Base-by-base conservation (phyloP, 2,888 invertebrate genomes). In the Thyatira batis region DNA sequence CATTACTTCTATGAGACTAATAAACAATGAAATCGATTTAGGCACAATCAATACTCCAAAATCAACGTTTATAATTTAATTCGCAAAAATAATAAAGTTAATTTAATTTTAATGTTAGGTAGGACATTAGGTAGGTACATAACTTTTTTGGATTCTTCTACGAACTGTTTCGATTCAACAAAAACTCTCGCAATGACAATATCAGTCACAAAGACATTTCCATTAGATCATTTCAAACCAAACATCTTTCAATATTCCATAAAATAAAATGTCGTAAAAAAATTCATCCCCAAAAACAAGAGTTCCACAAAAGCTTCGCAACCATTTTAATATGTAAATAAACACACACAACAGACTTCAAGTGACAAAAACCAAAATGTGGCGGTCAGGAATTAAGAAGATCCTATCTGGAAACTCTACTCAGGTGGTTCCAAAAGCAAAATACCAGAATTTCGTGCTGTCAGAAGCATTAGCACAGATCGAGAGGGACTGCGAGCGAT, bases 401-500 rank as follows among this genome's bases (percentile, higher is more conserved):
- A 27, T 72, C 3, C 53, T 72, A 4, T 45, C 50, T 0, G 44
- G 25, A 8, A 44, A 49, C 3, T 51, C 56, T 10, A 21, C 60
- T 0, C 2, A 49, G 17, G 17, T 66, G 20, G 55, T 64, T 2
- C 65, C 61, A 0, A 65, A 52, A 13, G 77, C 74, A 2, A 60
- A 61, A 1, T 83, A 78, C 53, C 65, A 87, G 57, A 84, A 88
- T 59, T 82, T 68, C 52, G 89, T 88, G 17, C 81, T 78, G 68
- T 85, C 84, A 0, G 71, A 84, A 0, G 64, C 78, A 0, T 53
- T 91, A 48, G 77, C 74, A 0, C 73, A 79, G 50, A 54, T 91
- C 1, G 89, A 91, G 53, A 68, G 50, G 48, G 69, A 84, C 0
- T 91, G 89, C 53, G 82, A 89, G 46, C 75, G 57, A 30, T 82